A percentile compares a stretch with the other conserved stretches of the same genome.
phyloP scores from a whole-genome alignment of 1,140 invertebrate genomes.

The Sipha flava region DNA sequence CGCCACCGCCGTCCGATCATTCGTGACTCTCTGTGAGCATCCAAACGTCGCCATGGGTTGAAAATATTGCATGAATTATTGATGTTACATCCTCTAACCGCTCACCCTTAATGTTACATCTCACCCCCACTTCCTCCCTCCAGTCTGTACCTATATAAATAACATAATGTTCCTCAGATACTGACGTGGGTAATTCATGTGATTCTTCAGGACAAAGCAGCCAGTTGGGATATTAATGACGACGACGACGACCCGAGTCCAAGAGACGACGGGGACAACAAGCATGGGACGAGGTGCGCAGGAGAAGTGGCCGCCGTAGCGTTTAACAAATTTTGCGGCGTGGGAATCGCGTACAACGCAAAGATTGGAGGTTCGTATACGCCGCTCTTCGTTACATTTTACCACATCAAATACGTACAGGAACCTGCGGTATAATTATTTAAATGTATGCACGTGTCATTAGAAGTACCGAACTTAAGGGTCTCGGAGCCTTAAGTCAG shows the following conservation, averaged over 20 bases:
- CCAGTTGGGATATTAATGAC: constrained; percentile 95
- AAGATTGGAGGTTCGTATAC: constrained; percentile 73
- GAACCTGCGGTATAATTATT: no score
- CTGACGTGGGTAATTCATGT: background rate
- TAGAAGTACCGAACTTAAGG: no score
- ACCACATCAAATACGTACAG: no score
- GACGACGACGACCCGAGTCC: constrained; percentile 94
- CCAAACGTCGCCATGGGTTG: background rate
- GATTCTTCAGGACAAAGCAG: constrained; percentile 66
- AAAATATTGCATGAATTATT: constrained; percentile 5
- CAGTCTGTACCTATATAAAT: no score
- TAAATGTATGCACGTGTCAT: no score
- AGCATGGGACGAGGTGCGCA: constrained; percentile 85
- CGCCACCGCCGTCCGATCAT: no score
- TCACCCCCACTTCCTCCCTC: no score
- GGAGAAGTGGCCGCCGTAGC: constrained; percentile 88
- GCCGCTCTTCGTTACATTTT: no score
- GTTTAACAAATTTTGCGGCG: constrained; percentile 86
- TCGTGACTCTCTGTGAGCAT: no score
- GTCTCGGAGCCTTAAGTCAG: no score
- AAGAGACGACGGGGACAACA: constrained; percentile 86
- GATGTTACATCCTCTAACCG: background rate
- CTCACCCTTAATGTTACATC: background rate
- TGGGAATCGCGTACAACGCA: constrained; percentile 87
- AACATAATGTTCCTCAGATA: background rate